A percentile compares a stretch with the other conserved stretches of the same genome.
phyloP scores from a whole-genome alignment of 2,888 invertebrate species.

The Callimorpha dominula region DNA sequence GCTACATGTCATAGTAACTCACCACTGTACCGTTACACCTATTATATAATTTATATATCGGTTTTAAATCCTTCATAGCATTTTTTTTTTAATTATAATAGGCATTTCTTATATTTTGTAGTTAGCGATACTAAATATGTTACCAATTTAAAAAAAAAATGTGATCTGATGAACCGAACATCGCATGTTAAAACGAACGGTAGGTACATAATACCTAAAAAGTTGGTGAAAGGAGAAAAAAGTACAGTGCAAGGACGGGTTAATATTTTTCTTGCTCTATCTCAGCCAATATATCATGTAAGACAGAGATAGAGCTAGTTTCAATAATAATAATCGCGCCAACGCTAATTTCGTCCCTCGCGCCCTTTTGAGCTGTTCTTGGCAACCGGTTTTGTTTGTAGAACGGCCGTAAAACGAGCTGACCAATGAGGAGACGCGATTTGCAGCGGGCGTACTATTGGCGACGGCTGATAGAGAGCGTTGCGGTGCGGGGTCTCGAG shows the following conservation, averaged over 20 bases:
- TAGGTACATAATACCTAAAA: constrained; percentile 20
- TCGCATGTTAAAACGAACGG: neutral
- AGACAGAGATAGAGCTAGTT: constrained; percentile 66
- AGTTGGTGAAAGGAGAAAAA: constrained; percentile 40
- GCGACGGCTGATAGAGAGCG: constrained; percentile 74
- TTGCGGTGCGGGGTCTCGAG: constrained; percentile 48
- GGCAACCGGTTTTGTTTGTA: constrained; percentile 85
- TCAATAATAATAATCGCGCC: constrained; percentile 75
- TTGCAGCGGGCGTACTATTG: constrained; percentile 79
- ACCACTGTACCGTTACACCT: too few species aligned
- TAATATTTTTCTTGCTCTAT: constrained; percentile 55
- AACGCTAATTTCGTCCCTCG: constrained; percentile 81
- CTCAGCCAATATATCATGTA: constrained; percentile 40
- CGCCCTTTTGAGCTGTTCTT: constrained; percentile 82
- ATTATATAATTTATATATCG: too few species aligned
- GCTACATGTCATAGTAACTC: too few species aligned
- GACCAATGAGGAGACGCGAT: constrained; percentile 69
- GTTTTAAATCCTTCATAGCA: too few species aligned
- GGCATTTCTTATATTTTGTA: neutral
- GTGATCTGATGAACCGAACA: neutral
- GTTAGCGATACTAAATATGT: neutral
- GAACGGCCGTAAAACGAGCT: constrained; percentile 76
- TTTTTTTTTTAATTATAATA: too few species aligned
- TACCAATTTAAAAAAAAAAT: neutral
- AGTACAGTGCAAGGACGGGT: constrained; percentile 36